phyloP scores from a whole-genome alignment of 1,140 invertebrate genomes.

The Drosophila novamexicana region DNA sequence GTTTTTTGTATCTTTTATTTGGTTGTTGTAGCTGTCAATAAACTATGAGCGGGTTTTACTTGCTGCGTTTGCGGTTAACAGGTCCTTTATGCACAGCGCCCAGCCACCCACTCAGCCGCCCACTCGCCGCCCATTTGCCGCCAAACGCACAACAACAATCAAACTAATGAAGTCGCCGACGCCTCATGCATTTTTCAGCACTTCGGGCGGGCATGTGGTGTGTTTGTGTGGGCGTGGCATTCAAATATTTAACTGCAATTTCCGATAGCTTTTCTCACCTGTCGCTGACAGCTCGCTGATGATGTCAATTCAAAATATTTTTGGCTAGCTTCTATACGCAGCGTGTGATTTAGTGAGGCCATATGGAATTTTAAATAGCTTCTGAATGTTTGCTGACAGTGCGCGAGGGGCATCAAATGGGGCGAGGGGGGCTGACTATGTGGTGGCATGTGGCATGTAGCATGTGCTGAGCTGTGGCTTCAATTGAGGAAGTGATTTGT shows the following conservation, averaged over 20 bases:
- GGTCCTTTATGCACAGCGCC: background rate
- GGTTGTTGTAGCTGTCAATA: slow-evolving; percentile 42
- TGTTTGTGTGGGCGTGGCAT: slow-evolving; percentile 17
- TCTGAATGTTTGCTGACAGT: slow-evolving; percentile 45
- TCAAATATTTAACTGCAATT: slow-evolving; percentile 54
- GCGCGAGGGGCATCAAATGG: background rate
- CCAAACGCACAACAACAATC: slow-evolving; percentile 28
- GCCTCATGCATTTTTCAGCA: slow-evolving; percentile 11
- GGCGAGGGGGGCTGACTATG: background rate
- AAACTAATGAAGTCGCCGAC: slow-evolving; percentile 55
- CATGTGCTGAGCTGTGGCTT: slow-evolving; percentile 9
- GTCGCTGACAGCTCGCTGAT: slow-evolving; percentile 31
- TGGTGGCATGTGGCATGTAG: background rate
- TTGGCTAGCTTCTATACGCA: background rate
- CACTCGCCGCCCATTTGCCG: background rate
- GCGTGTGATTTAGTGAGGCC: slow-evolving; percentile 11
- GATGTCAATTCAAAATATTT: slow-evolving; percentile 50
- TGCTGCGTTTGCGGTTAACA: slow-evolving; percentile 41
- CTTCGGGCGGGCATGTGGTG: background rate
- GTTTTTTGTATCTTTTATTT: slow-evolving; percentile 9
- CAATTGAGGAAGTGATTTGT: slow-evolving; percentile 8
- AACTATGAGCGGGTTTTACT: slow-evolving; percentile 36
- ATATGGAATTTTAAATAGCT: slow-evolving; percentile 62
- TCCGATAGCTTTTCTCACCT: slow-evolving; percentile 32
- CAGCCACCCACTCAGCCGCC: background rate